Conservation (phyloP, 2,797 vertebrate genomes). For the Cyprinodon diabolis region DNA sequence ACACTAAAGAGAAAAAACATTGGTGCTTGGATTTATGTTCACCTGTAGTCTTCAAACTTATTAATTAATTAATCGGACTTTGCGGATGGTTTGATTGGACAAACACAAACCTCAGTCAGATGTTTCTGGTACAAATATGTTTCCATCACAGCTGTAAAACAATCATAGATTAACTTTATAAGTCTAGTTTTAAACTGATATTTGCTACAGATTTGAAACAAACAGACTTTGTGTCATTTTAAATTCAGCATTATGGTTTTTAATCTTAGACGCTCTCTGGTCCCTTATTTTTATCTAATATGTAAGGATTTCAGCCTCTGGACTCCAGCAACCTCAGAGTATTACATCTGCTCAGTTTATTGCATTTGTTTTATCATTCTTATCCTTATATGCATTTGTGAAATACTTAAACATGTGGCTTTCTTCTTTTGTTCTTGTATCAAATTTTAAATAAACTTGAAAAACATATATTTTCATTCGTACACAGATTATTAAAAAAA, state of each 20-base stretch:
- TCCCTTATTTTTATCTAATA: not conserved
- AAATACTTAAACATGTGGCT: constrained; percentile 22
- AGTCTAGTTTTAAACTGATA: constrained; percentile 2
- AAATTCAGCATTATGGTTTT: not conserved
- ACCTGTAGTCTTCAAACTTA: no score
- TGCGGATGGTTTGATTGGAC: constrained; percentile 6
- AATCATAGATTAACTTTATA: not conserved
- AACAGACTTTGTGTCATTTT: constrained; percentile 3
- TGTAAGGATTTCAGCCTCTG: not conserved
- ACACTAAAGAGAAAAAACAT: not conserved
- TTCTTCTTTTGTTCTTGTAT: constrained; percentile 21
- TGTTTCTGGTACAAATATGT: not conserved
- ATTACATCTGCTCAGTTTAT: constrained; percentile 26
- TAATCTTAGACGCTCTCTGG: not conserved
- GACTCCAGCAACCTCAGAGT: constrained; percentile 30
- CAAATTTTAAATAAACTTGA: constrained; percentile 48
- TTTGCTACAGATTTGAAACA: not conserved
- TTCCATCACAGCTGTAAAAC: constrained; percentile 16
- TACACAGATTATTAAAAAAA: not conserved
- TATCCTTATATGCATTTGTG: not conserved
- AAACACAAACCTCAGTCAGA: constrained; percentile 2
- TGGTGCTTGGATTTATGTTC: not conserved
- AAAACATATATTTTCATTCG: not conserved
- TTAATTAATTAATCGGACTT: not conserved
- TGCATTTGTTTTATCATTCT: not conserved